Conservation (phyloP, 92 coral and sea anemone species). For the Zoanthus solanderi region DNA sequence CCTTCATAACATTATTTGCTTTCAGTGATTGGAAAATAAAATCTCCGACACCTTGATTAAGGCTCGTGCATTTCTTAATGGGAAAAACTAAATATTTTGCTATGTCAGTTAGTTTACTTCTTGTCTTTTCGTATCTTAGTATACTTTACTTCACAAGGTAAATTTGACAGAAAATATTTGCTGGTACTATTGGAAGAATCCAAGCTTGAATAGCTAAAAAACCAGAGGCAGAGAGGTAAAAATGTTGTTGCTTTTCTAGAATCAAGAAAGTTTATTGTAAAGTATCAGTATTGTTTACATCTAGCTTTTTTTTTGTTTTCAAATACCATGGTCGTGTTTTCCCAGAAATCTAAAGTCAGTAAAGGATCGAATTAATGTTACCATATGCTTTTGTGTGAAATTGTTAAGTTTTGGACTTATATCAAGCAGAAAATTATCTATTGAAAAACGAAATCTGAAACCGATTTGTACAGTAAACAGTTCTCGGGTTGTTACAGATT, state of each 20-base stretch:
- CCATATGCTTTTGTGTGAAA: too few relatives aligned
- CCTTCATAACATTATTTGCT: background rate
- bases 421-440: too few relatives aligned
- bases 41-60: background rate
- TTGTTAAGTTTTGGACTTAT: too few relatives aligned
- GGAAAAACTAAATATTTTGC: slow-evolving; percentile 2
- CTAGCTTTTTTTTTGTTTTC: background rate
- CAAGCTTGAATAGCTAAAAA: background rate
- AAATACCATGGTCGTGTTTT: too few relatives aligned
- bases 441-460: too few relatives aligned
- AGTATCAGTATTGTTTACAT: background rate
- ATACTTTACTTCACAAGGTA: background rate
- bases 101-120: background rate
- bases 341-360: too few relatives aligned
- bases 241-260: background rate
- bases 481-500: too few relatives aligned
- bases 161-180: background rate
- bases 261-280: background rate
- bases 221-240: background rate
- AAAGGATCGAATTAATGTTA: too few relatives aligned
- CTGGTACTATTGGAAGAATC: background rate
- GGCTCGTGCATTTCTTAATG: background rate
- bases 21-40: background rate
- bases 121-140: background rate
- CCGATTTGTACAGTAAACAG: too few relatives aligned